These are phyloP conservation scores for Lophochroa leadbeateri DNA, from an alignment of 2,113 vertebrate genomes.

Conservation along the genomic window DNA sequence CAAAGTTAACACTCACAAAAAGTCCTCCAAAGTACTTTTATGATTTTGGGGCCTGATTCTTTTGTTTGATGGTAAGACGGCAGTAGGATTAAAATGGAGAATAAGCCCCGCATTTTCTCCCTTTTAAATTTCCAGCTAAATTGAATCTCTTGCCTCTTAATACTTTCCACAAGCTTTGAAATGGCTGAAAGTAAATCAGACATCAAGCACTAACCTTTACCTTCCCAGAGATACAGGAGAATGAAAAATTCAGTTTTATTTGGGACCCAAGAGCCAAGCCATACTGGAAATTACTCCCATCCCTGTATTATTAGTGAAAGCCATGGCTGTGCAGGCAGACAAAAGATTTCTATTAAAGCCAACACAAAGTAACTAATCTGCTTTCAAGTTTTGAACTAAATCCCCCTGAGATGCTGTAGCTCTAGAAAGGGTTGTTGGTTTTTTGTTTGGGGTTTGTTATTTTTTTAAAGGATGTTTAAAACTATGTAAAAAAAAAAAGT, in stretches of 20 bases:
- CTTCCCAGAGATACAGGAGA: neutral
- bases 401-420: neutral
- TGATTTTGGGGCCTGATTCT: neutral
- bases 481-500: neutral
- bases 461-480: slow-evolving; percentile 10
- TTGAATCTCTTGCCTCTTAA: neutral
- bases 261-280: neutral
- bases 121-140: neutral
- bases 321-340: neutral
- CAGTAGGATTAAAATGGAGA: neutral
- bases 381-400: slow-evolving; percentile 55
- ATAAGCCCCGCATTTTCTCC: neutral
- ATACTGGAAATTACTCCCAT: neutral
- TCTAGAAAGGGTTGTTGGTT: neutral
- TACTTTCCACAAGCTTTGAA: neutral
- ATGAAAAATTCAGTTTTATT: neutral
- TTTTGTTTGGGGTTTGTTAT: neutral
- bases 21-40: neutral
- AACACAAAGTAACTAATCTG: slow-evolving; percentile 46
- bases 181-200: slow-evolving; percentile 11
- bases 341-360: slow-evolving; percentile 52
- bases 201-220: neutral
- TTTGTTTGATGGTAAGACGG: neutral
- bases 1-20: neutral
- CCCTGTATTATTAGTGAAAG: neutral